Evolutionary conservation across 2,113 vertebrate species (phyloP).

Genomic region (Ia io): DNA sequence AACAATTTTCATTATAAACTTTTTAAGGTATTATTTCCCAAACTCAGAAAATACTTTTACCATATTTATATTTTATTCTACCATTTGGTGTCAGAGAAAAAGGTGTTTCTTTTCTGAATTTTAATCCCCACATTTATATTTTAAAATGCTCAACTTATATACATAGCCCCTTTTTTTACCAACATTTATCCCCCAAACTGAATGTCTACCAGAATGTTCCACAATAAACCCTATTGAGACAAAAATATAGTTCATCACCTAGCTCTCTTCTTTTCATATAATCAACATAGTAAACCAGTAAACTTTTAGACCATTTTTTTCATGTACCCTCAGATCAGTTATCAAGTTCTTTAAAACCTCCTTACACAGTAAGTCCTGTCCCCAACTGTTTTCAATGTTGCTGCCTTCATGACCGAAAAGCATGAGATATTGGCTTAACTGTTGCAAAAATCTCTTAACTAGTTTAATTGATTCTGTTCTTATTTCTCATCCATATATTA

Average conservation of each 20-base stretch:
- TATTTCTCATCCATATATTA: not conserved
- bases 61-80: not conserved
- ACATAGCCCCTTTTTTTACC: not conserved
- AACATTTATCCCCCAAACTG: not conserved
- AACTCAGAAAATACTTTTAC: not conserved
- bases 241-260: not conserved
- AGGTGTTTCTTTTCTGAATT: not conserved
- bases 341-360: not conserved
- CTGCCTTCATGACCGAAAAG: not conserved
- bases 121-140: not conserved
- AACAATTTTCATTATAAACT: not conserved
- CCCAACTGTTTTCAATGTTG: not conserved
- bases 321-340: not conserved
- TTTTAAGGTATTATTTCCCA: not conserved
- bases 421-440: not conserved
- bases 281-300: not conserved
- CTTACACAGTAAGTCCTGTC: not conserved
- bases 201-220: not conserved
- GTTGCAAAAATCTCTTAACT: not conserved
- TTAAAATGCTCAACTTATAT: not conserved
- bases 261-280: not conserved
- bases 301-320: not conserved
- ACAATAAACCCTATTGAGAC: not conserved
- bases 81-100: not conserved
- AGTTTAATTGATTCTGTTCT: not conserved